Conservation (phyloP, 1,140 invertebrate species). For the Bombyx mandarina region DNA sequence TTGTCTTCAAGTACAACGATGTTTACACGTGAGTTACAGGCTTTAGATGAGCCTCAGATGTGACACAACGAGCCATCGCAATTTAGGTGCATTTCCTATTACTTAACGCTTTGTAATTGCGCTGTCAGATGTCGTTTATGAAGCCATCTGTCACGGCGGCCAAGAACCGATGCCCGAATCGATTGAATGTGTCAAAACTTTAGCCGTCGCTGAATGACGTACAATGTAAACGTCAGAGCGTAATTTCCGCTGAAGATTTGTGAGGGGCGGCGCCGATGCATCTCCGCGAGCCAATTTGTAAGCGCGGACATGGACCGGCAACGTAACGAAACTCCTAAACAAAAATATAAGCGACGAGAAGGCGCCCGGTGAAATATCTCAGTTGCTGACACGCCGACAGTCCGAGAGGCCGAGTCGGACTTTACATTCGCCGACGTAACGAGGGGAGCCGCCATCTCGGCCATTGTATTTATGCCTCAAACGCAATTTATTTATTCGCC, state of each 20-base stretch:
- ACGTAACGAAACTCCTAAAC: constrained; percentile 63
- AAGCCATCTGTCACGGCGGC: constrained; percentile 1
- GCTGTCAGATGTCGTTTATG: neutral
- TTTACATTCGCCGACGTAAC: constrained; percentile 66
- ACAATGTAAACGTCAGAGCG: constrained; percentile 23
- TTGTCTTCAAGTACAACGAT: constrained; percentile 27
- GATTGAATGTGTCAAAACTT: constrained; percentile 18
- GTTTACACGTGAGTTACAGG: constrained; percentile 12
- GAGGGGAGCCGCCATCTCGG: constrained; percentile 50
- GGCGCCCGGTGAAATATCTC: constrained; percentile 48
- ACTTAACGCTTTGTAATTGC: no score
- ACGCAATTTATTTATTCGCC: constrained; percentile 67
- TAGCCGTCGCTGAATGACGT: constrained; percentile 16
- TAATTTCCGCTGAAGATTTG: constrained; percentile 28
- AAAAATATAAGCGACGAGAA: constrained; percentile 44
- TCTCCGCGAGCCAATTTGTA: constrained; percentile 55
- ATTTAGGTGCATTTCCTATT: no score
- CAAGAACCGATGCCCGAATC: constrained; percentile 5
- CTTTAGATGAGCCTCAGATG: constrained; percentile 6
- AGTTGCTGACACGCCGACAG: constrained; percentile 53
- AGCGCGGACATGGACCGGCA: constrained; percentile 47
- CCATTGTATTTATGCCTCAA: constrained; percentile 67
- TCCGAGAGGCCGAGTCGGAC: constrained; percentile 46
- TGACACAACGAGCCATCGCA: no score
- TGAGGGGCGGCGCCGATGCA: constrained; percentile 18